Evolutionary conservation across 2,797 vertebrate genomes (phyloP).

Genomic region (Pangasius sanitwongsei): DNA sequence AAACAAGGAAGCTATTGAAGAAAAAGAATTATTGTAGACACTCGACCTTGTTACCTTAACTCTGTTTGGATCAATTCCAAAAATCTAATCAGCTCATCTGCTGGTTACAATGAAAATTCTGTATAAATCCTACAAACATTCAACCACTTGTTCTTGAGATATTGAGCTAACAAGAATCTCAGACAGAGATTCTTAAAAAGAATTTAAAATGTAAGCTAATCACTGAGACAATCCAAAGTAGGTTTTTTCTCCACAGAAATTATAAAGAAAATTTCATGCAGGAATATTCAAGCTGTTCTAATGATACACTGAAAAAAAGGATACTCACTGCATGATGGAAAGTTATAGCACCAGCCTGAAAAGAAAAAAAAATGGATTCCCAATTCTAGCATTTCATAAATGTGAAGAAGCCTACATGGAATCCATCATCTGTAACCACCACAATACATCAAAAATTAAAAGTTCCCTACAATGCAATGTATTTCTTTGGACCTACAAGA

Average conservation of each 20-base stretch:
- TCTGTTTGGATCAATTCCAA: no score
- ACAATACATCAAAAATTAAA: not conserved
- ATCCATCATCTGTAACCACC: not conserved
- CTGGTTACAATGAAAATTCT: no score
- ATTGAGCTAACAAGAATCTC: not conserved
- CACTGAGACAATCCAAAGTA: not conserved
- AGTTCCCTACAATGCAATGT: not conserved
- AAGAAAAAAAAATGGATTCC: not conserved
- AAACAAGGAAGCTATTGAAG: no score
- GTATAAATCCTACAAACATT: not conserved
- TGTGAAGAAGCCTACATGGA: not conserved
- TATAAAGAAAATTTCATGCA: not conserved
- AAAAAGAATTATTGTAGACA: no score
- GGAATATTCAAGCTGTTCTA: not conserved
- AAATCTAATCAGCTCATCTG: no score
- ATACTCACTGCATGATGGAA: conserved; percentile 67
- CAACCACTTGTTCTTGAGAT: not conserved
- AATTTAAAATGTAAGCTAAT: not conserved
- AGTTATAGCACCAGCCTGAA: conserved; percentile 71
- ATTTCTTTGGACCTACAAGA: not conserved
- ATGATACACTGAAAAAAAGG: not conserved
- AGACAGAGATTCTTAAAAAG: not conserved
- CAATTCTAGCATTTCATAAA: not conserved
- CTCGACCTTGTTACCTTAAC: no score
- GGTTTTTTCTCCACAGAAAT: no score